Base-by-base conservation (phyloP, 2,888 invertebrate genomes). In the Apamea sordens region DNA sequence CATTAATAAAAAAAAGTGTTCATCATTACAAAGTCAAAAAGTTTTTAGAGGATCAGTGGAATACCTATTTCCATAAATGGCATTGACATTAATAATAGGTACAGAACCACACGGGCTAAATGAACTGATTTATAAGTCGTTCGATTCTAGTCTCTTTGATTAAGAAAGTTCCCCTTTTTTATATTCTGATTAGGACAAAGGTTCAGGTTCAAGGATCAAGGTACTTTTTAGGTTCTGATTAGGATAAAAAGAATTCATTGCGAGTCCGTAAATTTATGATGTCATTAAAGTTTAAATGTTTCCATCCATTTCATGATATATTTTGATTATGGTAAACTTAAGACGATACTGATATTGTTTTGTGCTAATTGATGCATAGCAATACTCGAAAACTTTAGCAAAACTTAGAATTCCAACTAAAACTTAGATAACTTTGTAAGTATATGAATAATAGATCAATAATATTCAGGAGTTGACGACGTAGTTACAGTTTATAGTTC, bases 121-220 rank as follows among this genome's bases (percentile, higher is more conserved):
- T 86, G 80, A 84, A 85, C 86, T 81, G 68, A 88, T 81, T 80
- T 76, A 73, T 56, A 79, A 72, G 75, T 77, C 83, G 67, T 80
- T 89, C 78, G 81, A 87, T 85, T 82, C 77, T 86, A 88, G 77
- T 82, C 79, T 81, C 76, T 77, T 88, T 83, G 87, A 88, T 89
- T 89, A 87, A 87, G 86, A 80, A 89, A 90, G 89, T 86, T 90
- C 86, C 75, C 65, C 28, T 73, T 80, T 88, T 86, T 82, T 81
- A 78, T 75, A 76, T 85, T 83, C 71, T 28, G 47, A 63, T 76
- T 44, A 10, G 10, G 44, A 44, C 44, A 44, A 44, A 44, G 44
- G 10, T 44, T 32, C 32, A 32, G 32, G 32, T 32, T 32, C 32
- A 32, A 32, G 32, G 32, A 2, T 32, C 32, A 32, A 32, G 2